Base-by-base conservation (phyloP, 2,797 vertebrate species). In the Spinus olivaceus region DNA sequence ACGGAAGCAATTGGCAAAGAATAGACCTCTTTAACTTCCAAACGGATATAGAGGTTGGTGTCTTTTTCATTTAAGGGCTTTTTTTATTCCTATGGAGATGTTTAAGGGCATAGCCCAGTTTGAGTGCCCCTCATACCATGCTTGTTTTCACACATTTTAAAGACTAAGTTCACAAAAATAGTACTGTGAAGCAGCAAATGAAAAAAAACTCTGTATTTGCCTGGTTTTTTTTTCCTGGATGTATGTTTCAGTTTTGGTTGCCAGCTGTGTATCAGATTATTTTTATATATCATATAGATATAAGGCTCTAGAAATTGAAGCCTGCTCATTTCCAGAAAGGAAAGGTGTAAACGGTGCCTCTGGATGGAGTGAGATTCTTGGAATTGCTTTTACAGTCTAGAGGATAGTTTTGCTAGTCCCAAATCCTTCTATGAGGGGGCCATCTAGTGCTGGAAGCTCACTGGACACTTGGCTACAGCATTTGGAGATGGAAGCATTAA, bases 1-100 rank as follows among this genome's bases (percentile, higher is more conserved):
- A 99, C 97, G 99, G 99, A 97, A 99, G 99, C 97, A 99, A 99
- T 96, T 99, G 99, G 99, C 99, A 99, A 97, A 99, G 99, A 97
- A 99, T 99, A 92, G 99, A 99, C 97, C 98, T 99, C 88, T 99
- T 99, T 97, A 99, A 99, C 98, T 99, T 99, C 93, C 99, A 99
- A 88, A 99, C 99, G 21, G 99, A 99, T 96, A 99, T 99, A 91
- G 99, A 99, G 99, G 99, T 99, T 96, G 98, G 98, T 97, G 54
- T 53, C 69, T 56, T 69, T 33, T 37, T 76, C 7, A 28, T 60
- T 51, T 59, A 46, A 24, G 14, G 20, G 3, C 6, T 14, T 78
- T 83, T 63, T 91, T 80, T 23, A 18, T 81, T 88, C 50, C 33
- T 76, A 4, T 32, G 33, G 22, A 53, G 46, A 57, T 64, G 8